Conservation (phyloP, 2,797 vertebrate species). For the Sebastes alutus region DNA sequence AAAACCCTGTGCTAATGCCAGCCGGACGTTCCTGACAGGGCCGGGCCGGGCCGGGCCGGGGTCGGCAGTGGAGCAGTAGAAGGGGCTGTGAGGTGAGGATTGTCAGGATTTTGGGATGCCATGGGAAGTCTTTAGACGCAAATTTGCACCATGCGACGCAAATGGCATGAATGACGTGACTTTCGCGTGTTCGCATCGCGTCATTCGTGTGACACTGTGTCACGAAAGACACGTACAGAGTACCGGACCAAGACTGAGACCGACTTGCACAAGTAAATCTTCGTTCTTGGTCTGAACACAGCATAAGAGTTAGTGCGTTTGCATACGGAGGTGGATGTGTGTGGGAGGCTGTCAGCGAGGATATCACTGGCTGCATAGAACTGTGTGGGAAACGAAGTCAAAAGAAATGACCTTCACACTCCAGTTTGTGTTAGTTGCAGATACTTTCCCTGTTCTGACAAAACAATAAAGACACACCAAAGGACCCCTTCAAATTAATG, state of each 20-base stretch:
- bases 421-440: background rate
- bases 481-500: background rate
- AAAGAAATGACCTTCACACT: conserved; percentile 23
- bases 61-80: background rate
- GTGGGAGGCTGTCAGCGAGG: background rate
- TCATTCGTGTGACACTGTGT: no score
- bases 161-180: no score
- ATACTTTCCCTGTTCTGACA: background rate
- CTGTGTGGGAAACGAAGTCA: conserved; percentile 9
- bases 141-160: no score
- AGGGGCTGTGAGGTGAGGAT: background rate
- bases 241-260: no score
- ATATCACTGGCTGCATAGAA: background rate
- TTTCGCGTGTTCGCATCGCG: no score
- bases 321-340: background rate
- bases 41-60: background rate
- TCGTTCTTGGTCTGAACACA: background rate
- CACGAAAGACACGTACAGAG: no score
- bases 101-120: conserved; percentile 21
- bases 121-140: conserved; percentile 3
- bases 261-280: no score
- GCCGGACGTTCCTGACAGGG: conserved; percentile 59
- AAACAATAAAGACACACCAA: background rate
- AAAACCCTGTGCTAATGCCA: conserved; percentile 52
- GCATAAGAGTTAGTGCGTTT: background rate